phyloP scores from a whole-genome alignment of 2,113 vertebrate species.

The Tychaedon coryphoeus region DNA sequence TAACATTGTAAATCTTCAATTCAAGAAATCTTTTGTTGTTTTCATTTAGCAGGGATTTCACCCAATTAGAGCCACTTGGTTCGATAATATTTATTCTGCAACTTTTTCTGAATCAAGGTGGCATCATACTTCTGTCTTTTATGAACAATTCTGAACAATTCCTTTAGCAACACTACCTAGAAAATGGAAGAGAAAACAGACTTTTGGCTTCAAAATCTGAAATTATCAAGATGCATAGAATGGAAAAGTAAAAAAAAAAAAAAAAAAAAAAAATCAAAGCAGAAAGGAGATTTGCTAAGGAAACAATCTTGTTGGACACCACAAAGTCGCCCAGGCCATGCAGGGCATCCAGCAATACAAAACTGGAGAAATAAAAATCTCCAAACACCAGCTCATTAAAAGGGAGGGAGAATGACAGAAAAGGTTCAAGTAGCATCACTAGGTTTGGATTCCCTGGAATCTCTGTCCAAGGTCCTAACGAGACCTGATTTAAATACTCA shows the following conservation, averaged over 20 bases:
- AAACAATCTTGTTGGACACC: not conserved
- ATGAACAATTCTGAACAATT: not conserved
- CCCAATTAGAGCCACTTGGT: not conserved
- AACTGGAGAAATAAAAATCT: not conserved
- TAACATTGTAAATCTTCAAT: not conserved
- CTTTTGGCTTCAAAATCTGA: not conserved
- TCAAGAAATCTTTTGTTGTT: not conserved
- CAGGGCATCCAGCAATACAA: not conserved
- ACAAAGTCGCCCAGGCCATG: rapidly evolving
- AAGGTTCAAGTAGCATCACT: not conserved
- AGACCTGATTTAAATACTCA: not conserved
- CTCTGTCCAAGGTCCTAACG: not conserved
- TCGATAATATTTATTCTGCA: not conserved
- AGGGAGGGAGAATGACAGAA: not conserved
- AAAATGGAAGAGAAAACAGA: not conserved
- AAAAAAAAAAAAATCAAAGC: not conserved
- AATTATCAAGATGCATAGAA: not conserved
- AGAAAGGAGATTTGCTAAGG: not conserved
- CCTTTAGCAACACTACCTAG: not conserved
- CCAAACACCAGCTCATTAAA: not conserved
- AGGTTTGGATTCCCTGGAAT: not conserved
- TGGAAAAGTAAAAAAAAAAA: not conserved
- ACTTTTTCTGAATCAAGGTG: not conserved
- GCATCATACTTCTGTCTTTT: not conserved
- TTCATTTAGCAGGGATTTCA: not conserved